Conservation (phyloP, 2,797 vertebrate genomes). For the Limnodromus scolopaceus region DNA sequence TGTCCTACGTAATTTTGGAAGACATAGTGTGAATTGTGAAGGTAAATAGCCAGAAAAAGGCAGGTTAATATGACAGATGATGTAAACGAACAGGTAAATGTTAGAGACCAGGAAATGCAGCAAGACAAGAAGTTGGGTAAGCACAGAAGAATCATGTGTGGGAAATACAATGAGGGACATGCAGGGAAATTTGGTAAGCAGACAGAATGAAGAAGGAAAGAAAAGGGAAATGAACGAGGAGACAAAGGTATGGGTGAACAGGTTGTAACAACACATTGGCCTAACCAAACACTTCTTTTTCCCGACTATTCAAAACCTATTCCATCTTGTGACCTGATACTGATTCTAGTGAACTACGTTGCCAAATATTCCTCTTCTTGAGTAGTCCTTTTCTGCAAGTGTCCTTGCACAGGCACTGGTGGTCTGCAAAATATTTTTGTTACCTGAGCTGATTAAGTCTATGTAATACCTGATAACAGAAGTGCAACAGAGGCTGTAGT, state of each 20-base stretch:
- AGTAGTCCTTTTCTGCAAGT: background rate
- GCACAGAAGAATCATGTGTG: background rate
- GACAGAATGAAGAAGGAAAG: background rate
- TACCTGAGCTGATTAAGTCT: background rate
- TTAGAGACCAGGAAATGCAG: background rate
- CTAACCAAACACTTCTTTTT: background rate
- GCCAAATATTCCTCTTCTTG: background rate
- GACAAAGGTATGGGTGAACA: background rate
- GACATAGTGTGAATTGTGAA: background rate
- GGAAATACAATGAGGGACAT: background rate
- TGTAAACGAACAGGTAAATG: background rate
- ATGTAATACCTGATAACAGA: background rate
- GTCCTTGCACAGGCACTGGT: background rate
- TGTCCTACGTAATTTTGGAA: background rate
- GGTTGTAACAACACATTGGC: fast-evolving
- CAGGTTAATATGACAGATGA: background rate
- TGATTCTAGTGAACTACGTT: background rate
- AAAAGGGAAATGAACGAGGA: background rate
- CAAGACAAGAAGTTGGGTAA: background rate
- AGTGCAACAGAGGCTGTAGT: background rate
- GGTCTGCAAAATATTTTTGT: background rate
- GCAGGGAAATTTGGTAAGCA: background rate
- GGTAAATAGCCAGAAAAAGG: background rate
- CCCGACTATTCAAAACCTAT: background rate
- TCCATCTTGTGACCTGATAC: background rate